Base-by-base conservation (phyloP, 2,113 vertebrate species). In the Eulemur macaco region DNA sequence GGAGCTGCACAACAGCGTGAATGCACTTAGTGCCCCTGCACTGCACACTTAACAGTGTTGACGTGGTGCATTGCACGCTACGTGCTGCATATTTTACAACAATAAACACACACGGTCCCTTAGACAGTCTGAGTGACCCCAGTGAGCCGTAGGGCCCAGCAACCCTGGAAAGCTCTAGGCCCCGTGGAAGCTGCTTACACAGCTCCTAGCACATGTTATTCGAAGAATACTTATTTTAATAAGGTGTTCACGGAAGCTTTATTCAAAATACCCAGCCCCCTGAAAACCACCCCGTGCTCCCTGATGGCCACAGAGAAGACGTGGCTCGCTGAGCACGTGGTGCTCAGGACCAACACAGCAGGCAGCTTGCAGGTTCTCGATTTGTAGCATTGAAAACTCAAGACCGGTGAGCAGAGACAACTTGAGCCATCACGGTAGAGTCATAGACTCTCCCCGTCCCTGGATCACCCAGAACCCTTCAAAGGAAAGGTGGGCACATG, bases 351-450 rank as follows among this genome's bases (percentile, higher is more conserved):
- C 42, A 7, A 60, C 58, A 25, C 7, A 25, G 18, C 3, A 12
- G 23, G 54, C 54, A 31, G 54, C 14, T 37, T 39, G 3, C 10
- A 63, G 15, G 3, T 8, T 6, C 82, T 27, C 2, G 9, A 37
- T 47, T 11, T 2, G 5, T 27, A n/a, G 71, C 27, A 0, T 0
- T n/a, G 25, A 21, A 66, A 27, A 27, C 52, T 2, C 3, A 23
- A 74, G 54, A 7, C 7, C 3, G 29, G 56, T 5, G 8, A 92
- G 39, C 56, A 56, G 66, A 42, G 56, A 47, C 10, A 11, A 9
- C 18, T 4, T 6, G 12, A 29, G 14, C 45, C 2, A 4, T n/a
- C 6, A 25, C 1, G 6, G 23, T 0, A 50, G 47, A 8, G 64
- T 47, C 37, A 10, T 0, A 18, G 52, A n/a, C 56, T 45, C 27